Evolutionary conservation across 1,140 invertebrate species (phyloP), one percentile per base, ranked within the genome.

Genomic region (Drosophila nasuta): DNA sequence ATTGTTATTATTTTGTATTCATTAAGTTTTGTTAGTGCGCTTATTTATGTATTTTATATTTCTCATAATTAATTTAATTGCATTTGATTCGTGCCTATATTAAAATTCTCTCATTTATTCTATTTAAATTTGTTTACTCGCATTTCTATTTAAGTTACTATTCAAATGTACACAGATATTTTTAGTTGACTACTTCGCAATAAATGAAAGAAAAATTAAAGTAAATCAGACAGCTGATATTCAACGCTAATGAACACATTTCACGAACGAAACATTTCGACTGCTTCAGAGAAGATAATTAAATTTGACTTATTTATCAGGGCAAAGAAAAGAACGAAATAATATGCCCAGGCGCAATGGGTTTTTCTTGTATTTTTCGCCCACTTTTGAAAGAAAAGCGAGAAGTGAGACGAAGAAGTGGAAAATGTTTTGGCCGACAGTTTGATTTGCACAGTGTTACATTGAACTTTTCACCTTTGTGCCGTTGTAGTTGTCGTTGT

Each of bases 381-480:
- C 13, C 58, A 60, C 43, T 3, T 15, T 11, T 25, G 41, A 43
- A 30, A 41, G 33, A 28, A 6, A 30, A 15, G 45, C 17, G 5
- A 41, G 48, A 28, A 60, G 59, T 13, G 13, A 74, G 59, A 62
- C 35, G 52, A 41, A 66, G 20, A 54, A 45, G 46, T 15, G 62
- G 38, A 70, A 45, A 80, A 75, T n/a, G 35, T 38, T 38, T 30
- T 28, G 30, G 13, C 33, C 70, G 60, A 74, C 71, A 63, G 64
- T 80, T 80, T 87, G 79, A 87, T 82, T 88, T 88, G 83, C 76
- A 68, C 71, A 48, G 62, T 79, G 83, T 79, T 66, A 77, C 72
- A 82, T 70, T 82, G 82, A 86, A 86, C 82, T 86, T 82, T 76
- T 82, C 82, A 82, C 82, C 82, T 86, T 87, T 65, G 66, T 51